phyloP scores from a whole-genome alignment of 1,140 invertebrate species.

The Apis laboriosa region DNA sequence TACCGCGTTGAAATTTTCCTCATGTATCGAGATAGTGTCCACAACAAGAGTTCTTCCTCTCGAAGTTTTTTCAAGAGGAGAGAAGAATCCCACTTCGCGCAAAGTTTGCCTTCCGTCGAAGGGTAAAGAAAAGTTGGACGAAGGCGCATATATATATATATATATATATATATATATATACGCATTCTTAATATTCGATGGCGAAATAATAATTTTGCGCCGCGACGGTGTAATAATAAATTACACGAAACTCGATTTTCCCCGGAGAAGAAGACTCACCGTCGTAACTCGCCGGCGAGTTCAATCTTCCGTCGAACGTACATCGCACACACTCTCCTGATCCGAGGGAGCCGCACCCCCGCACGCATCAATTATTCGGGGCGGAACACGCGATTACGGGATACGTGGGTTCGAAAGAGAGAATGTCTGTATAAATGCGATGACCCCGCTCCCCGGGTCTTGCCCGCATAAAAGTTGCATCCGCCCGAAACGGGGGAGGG shows the following conservation, averaged over 20 bases:
- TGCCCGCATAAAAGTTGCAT: constrained; percentile 67
- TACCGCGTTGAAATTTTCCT: too few species aligned
- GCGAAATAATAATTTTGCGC: neutral
- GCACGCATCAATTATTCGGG: constrained; percentile 60
- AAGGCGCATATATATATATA: too few species aligned
- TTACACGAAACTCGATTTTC: constrained; percentile 3
- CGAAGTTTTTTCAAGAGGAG: too few species aligned
- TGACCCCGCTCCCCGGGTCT: constrained; percentile 21
- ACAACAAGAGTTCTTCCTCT: too few species aligned
- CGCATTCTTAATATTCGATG: neutral
- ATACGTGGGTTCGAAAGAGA: constrained; percentile 52
- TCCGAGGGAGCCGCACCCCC: neutral
- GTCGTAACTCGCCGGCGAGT: constrained; percentile 22
- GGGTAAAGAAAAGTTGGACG: too few species aligned
- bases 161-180: too few species aligned
- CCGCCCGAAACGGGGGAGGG: neutral
- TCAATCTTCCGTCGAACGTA: constrained; percentile 33
- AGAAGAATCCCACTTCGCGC: too few species aligned
- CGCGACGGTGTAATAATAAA: neutral
- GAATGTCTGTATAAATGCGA: constrained; percentile 60
- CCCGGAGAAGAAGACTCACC: neutral
- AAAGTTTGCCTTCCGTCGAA: too few species aligned
- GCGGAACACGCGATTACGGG: constrained; percentile 56
- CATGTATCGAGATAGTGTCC: too few species aligned
- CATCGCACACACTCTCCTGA: neutral